Percentiles rank a stretch among this genome's conserved stretches.
Evolutionary conservation across 2,797 vertebrate genomes (phyloP).

Genomic region (Bucorvus abyssinicus): DNA sequence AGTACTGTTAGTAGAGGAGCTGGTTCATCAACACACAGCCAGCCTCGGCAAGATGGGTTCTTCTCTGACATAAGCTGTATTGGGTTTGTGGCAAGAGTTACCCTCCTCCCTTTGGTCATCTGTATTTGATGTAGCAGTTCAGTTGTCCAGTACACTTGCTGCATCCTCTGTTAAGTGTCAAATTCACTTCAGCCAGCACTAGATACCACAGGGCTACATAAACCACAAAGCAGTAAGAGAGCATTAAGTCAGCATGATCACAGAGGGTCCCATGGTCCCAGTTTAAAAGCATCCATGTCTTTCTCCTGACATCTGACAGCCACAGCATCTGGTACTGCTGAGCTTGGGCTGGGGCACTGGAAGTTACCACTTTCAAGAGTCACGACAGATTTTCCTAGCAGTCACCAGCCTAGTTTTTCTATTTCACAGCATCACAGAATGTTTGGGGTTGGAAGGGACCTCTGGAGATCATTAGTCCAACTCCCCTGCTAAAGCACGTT

Average conservation of each 20-base stretch:
- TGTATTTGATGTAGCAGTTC: rapidly evolving
- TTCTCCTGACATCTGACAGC: background rate
- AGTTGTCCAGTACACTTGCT: background rate
- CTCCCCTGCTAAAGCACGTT: too few relatives aligned
- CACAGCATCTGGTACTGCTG: background rate
- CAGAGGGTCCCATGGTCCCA: rapidly evolving
- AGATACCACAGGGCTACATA: background rate
- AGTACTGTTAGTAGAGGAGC: background rate
- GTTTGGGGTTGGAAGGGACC: too few relatives aligned
- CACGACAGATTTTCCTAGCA: background rate
- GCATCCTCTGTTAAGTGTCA: background rate
- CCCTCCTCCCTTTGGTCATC: background rate
- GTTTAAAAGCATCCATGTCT: background rate
- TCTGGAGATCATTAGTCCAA: too few relatives aligned
- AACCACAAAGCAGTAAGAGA: background rate
- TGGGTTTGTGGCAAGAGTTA: background rate
- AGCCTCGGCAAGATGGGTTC: background rate
- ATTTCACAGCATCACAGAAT: background rate
- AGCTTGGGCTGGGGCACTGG: background rate
- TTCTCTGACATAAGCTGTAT: background rate
- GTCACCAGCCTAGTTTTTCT: background rate
- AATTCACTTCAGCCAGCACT: background rate
- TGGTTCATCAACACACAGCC: background rate
- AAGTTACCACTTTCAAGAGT: background rate
- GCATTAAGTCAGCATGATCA: background rate